Percentiles rank a stretch among this genome's conserved stretches.
Evolutionary conservation across 1,140 invertebrate genomes (phyloP).

Genomic region (Dinothrombium tinctorium): DNA sequence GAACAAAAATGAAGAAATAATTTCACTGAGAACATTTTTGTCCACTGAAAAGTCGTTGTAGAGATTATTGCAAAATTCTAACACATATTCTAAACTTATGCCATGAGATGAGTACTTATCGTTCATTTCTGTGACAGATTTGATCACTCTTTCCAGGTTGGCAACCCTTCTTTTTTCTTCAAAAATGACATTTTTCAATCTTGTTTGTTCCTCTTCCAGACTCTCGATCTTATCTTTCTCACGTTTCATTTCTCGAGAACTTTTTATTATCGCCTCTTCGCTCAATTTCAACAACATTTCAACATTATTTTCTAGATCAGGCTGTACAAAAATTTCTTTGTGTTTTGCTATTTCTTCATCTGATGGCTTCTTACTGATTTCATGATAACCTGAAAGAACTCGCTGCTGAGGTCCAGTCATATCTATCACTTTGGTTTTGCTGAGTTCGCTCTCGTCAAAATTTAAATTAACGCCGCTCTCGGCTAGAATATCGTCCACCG

Average conservation of each 20-base stretch:
- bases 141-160: no score
- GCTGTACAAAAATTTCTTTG: slow-evolving; percentile 17
- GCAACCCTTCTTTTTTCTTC: no score
- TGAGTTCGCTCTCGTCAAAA: slow-evolving; percentile 21
- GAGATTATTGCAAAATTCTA: no score
- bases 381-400: slow-evolving; percentile 82
- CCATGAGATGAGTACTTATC: neutral
- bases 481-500: slow-evolving; percentile 75
- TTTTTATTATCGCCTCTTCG: slow-evolving; percentile 79
- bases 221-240: neutral
- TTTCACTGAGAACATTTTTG: neutral
- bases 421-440: slow-evolving; percentile 89
- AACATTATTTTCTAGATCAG: slow-evolving; percentile 46
- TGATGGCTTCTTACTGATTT: slow-evolving; percentile 32
- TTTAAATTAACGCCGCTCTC: slow-evolving; percentile 26
- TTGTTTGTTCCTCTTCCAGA: neutral
- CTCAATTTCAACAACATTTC: slow-evolving; percentile 70
- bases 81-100: neutral
- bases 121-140: neutral
- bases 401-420: slow-evolving; percentile 88
- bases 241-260: slow-evolving; percentile 48
- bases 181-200: no score
- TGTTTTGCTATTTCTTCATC: slow-evolving; percentile 25
- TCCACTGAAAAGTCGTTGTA: neutral
- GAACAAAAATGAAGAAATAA: slow-evolving; percentile 19